Base-by-base conservation (phyloP, 1,140 invertebrate genomes). In the Stegodyphus mimosarum region DNA sequence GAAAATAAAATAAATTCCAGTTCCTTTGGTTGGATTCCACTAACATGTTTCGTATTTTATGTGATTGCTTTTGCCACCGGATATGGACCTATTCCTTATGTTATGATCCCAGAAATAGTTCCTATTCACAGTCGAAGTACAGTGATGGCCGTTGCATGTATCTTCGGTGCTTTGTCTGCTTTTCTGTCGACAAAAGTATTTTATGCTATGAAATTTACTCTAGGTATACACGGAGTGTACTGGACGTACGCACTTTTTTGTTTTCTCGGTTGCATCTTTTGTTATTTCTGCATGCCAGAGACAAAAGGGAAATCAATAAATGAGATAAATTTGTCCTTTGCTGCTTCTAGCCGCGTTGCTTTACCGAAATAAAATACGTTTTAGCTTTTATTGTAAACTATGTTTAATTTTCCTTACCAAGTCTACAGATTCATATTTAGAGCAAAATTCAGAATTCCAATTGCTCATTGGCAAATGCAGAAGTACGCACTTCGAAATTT, bases 301-400 rank as follows among this genome's bases (percentile, higher is more conserved):
- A 98, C 97, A 0, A 94, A 95, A 89, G 96, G 97, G 6, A 94
- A 94, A 89, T 95, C 93, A 83, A 92, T 98, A 70, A 96, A 98
- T 89, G 96, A 98, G 88, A 97, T 98, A 88, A 64, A 88, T 66
- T 10, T 48, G 6, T 17, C 60, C n/a, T 87, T 87, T 17, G 11
- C 74, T 11, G 55, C 55, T 60, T 60, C 55, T 60, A 11, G 2
- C 33, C 33, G 33, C 33, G 33, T 33, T 33, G 33, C 33, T 33
- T 33, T 33, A 33, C 33, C 33, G 33, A 33, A 33, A 33, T 33
- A 33, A 33, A 33, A 33, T 33, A 33, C 1, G 33, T 33, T 3
- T 33, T 33, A 33, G 33, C 3, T 33, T 33, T 33, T 33, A 33
- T 33, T 3, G n/a, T n/a, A n/a, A n/a, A 33, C 33, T 33, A n/a